Conservation (phyloP, 2,888 invertebrate species). For the Drosophila falleni region DNA sequence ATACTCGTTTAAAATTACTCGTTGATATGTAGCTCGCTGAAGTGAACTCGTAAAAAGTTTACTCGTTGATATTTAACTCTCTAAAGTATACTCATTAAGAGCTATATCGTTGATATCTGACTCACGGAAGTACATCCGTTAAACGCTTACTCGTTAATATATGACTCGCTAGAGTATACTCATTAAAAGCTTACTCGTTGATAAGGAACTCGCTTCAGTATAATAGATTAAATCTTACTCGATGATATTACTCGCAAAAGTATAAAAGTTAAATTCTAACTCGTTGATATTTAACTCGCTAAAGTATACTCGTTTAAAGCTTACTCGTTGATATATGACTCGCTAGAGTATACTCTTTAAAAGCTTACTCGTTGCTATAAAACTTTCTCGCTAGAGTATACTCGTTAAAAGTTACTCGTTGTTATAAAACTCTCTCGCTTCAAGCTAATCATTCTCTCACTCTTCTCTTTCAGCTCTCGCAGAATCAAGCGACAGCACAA, state of each 20-base stretch:
- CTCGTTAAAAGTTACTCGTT: not conserved
- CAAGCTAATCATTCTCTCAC: not conserved
- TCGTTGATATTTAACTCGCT: not conserved
- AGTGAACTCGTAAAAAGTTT: no score
- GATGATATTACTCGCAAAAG: not conserved
- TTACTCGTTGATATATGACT: not conserved
- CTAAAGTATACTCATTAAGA: no score
- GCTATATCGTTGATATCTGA: no score
- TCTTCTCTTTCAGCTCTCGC: slow-evolving; percentile 80
- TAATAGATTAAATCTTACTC: not conserved
- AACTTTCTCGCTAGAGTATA: slow-evolving; percentile 7
- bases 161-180: not conserved
- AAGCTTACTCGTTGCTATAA: not conserved
- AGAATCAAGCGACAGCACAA: slow-evolving; percentile 85
- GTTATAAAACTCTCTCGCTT: not conserved
- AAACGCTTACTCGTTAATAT: not conserved
- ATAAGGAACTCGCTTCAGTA: not conserved
- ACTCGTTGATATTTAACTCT: no score
- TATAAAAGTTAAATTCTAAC: not conserved
- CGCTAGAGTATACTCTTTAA: not conserved
- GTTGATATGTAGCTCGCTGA: no score
- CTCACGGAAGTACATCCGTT: no score
- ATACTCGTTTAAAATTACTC: no score
- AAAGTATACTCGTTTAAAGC: not conserved
- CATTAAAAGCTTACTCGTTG: not conserved